Conservation (phyloP, 2,888 invertebrate genomes). For the Cantharis rufa region DNA sequence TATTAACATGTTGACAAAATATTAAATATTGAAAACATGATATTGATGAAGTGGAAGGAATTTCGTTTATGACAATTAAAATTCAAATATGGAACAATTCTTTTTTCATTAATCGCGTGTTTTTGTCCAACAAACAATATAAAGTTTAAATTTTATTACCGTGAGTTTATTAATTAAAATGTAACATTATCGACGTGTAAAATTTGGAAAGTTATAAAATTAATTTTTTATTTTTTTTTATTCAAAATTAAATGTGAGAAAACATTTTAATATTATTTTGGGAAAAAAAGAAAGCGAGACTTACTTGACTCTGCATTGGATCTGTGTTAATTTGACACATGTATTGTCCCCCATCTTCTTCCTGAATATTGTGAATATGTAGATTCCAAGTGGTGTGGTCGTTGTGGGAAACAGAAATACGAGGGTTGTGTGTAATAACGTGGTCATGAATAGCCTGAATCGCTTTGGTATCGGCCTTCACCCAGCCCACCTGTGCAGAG, state of each 20-base stretch:
- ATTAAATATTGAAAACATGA: background rate
- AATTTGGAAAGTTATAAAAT: background rate
- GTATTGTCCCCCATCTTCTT: constrained; percentile 87
- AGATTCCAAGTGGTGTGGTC: constrained; percentile 89
- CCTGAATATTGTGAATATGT: constrained; percentile 83
- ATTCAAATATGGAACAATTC: background rate
- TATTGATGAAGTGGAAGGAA: background rate
- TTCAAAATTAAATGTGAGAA: background rate
- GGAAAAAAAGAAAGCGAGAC: background rate
- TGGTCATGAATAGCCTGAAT: constrained; percentile 92
- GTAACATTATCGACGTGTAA: background rate
- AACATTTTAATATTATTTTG: background rate
- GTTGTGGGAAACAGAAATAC: constrained; percentile 82
- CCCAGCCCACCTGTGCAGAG: constrained; percentile 82
- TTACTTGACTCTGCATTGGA: constrained; percentile 92
- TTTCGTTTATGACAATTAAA: background rate
- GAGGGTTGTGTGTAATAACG: constrained; percentile 89
- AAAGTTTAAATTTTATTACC: background rate
- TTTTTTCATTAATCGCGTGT: background rate
- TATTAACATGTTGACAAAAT: background rate
- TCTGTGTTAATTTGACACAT: constrained; percentile 96
- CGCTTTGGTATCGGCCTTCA: constrained; percentile 90
- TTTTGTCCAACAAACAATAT: background rate
- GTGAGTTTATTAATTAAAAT: background rate
- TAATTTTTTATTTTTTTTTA: background rate